Evolutionary conservation across 2,888 invertebrate species (phyloP), one percentile per base, ranked within the genome.

Genomic region (Zonitis immaculata): DNA sequence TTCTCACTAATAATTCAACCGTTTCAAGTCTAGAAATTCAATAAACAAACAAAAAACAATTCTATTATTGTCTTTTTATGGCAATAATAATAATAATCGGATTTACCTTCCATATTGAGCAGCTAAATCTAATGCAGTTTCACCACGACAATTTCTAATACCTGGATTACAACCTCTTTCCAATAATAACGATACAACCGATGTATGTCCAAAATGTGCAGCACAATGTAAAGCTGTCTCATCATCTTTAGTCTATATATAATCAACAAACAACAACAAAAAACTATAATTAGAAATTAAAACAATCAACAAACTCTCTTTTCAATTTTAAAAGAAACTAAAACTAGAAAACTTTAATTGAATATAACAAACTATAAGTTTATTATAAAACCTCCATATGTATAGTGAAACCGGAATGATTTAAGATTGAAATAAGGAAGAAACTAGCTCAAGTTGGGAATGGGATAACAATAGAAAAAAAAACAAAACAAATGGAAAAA

Each of bases 201-300:
- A 86, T 48, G 88, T 88, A 76, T 94, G 91, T 6, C 95, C 95
- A 76, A 92, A 95, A 75, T 95, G 93, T 25, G 95, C 90, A 4
- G 95, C 95, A 75, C 91, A 92, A 70, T 95, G 91, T 65, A 96
- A 79, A 9, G 96, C 91, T 43, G 95, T 95, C 76, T 96, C 95
- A 69, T 90, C 89, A 76, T 92, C 89, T 68, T 87, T 85, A 47
- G 91, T 92, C 93, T n/a, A n/a, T n/a, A n/a, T 90, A 78, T 42
- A 78, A 77, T 47, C 52, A 27, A 18, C 28, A 30, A 12, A 30
- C 12, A 30, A 32, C 32, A 14, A 61, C 61, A 61, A 53, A 48
- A 45, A 47, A 18, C 3, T 11, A 42, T 16, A 7, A 14, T 8
- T 14, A 14, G 8, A 14, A 32, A 32, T 6, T 1, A 14, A 32